Evolutionary conservation across 2,888 invertebrate species (phyloP), one percentile per base, ranked within the genome.

Genomic region (Ischnus inquisitorius): DNA sequence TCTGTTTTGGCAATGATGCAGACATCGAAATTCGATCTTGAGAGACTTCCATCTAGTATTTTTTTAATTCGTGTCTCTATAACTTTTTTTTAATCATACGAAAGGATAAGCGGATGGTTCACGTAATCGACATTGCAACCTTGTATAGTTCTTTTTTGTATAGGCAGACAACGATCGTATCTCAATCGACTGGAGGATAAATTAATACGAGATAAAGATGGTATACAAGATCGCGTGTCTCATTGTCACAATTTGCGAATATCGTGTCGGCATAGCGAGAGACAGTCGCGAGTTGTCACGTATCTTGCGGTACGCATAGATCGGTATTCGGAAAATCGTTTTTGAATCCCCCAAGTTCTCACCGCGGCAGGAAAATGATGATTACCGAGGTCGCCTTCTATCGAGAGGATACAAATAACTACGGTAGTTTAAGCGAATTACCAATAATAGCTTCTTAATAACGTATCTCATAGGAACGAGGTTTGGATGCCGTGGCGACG

Each of bases 371-470:
- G 62, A 39, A 54, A 75, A 76, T 28, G 64, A 22, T 46, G 57
- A 69, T 54, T 64, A 62, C 19, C 39, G 62, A 67, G 34, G 4
- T 34, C 34, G 4, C 34, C 8, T 19, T 43, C n/a, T 16, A 48
- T 34, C 54, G 51, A 43, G 57, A 71, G 51, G 43, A 54, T 64
- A 64, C 68, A 54, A 69, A 54, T 76, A 62, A 67, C 46, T 19
- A 64, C 46, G 28, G n/a, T n/a, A 48, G 46, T 68, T 68, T 43
- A 16, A n/a, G 51, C n/a, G 22, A 79, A 67, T 68, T 39, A 14
- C 65, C 48, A 54, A 76, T 75, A 69, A 81, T 76, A 39, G 62
- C 57, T 46, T 77, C 46, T 82, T 78, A 72, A 82, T 82, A 78
- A 82, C 67, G 67, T 19, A 51, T 28, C 68, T 72, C 67, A 39